Base-by-base conservation (phyloP, 2,797 vertebrate species). In the Cuniculus paca region DNA sequence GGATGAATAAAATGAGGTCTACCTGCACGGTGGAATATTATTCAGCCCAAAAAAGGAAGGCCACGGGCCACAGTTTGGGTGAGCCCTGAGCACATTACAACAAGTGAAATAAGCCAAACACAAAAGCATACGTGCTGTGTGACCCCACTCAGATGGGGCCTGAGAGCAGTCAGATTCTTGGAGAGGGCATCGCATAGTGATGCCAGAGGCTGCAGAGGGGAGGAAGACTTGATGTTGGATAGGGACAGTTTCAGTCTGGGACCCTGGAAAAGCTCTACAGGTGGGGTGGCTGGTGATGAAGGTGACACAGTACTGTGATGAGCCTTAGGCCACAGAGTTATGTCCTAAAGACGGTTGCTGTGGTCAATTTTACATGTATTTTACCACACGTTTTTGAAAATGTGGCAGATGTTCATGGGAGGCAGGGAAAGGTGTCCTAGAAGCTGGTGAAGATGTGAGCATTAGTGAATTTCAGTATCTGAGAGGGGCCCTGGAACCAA, bases 41-140 rank as follows among this genome's bases (percentile, higher is more conserved):
- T 20, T 22, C 54, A 65, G 6, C 7, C 39, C 77, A 75, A n/a
- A 45, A 77, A 78, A 88, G 75, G 52, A 58, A 84, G 75, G 48
- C 36, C 5, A 34, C 1, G 0, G 2, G 8, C 20, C 52, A 22
- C 26, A 28, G 14, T 16, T 2, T 31, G 31, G 48, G 31, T 50
- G 54, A 78, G 24, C 42, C 26, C 13, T 19, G 70, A 28, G 70
- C 22, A 14, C 1, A 4, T 74, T 45, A 45, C 22, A 52, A 68
- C 28, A 22, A 78, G 82, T 50, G 16, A 17, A 54, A 56, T 24
- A 24, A 54, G 28, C 19, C 58, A 5, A 22, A n/a, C 45, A 36
- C n/a, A 22, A 60, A 39, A 90, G 56, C 68, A 78, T 17, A 74
- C 10, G 22, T 24, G 31, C 26, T 83, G 8, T n/a, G 2, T 13